Base-by-base conservation (phyloP, 2,888 invertebrate genomes). In the Amiota mariae region DNA sequence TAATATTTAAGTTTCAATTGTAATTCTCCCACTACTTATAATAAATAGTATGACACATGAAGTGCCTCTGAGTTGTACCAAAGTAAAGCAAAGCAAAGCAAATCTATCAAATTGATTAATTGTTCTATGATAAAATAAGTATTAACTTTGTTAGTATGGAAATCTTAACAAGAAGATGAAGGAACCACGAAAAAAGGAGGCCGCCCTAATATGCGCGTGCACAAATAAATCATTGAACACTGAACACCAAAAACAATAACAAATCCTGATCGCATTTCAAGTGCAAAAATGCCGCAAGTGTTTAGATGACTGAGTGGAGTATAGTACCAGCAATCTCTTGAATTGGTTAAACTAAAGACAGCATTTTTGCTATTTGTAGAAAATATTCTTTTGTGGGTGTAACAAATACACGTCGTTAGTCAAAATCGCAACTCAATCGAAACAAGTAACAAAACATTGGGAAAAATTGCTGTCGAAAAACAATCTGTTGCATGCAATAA, bases 321-420 rank as follows among this genome's bases (percentile, higher is more conserved):
- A 54, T 68, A 49, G 70, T 47, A 54, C 59, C 48, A 71, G 51
- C 72, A 51, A 72, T 46, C 51, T 49, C 64, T 51, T 10, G 11
- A 18, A 68, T 72, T 11, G 80, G 77, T 79, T 78, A 81, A 79
- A 81, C 57, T 15, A 1, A 18, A 15, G 15, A 12, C 51, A 51
- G 51, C 15, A 64, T 71, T 64, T n/a, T 73, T 36, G 75, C 64
- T 49, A 54, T 75, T 75, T 77, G 81, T 80, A 80, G 82, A 85
- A 85, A 85, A 85, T 85, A 54, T 66, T 66, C 78, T 81, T 87
- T 89, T 88, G 89, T 88, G 89, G 90, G 88, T 88, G 89, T 86
- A 87, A 82, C 87, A 84, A 80, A 68, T 80, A 77, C 36, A 36
- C 78, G 78, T 76, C 80, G 77, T 72, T 72, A 73, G 59, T 8